A percentile compares a stretch with the other conserved stretches of the same genome.
Conservation (phyloP, 2,797 vertebrate species). For the Pangasius sanitwongsei region DNA sequence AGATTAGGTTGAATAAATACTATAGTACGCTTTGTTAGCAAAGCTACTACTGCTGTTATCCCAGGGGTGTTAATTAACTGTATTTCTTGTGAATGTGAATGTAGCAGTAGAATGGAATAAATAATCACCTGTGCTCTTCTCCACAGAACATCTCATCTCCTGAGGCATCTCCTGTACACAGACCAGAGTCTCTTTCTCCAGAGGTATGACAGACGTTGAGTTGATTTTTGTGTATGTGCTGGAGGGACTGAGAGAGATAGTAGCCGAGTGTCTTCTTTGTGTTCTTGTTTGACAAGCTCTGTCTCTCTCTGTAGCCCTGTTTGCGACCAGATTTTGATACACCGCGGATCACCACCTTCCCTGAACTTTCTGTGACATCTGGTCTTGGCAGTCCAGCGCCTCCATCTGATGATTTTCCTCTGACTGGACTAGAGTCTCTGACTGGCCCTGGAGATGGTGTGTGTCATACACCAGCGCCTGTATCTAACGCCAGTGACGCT, state of each 20-base stretch:
- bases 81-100: background rate
- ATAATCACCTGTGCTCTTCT: slow-evolving; percentile 48
- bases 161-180: slow-evolving; percentile 89
- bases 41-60: background rate
- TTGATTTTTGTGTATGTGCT: background rate
- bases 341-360: slow-evolving; percentile 73
- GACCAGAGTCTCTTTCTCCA: slow-evolving; percentile 91
- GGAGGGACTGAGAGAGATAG: background rate
- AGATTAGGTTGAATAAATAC: background rate
- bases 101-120: background rate
- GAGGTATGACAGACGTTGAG: slow-evolving; percentile 77
- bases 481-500: slow-evolving; percentile 77
- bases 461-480: slow-evolving; percentile 68
- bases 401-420: slow-evolving; percentile 78
- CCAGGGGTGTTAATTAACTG: background rate
- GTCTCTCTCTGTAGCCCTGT: slow-evolving; percentile 76
- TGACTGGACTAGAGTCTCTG: slow-evolving; percentile 63
- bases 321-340: slow-evolving; percentile 84
- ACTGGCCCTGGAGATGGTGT: slow-evolving; percentile 59
- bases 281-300: slow-evolving; percentile 5
- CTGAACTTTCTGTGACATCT: slow-evolving; percentile 81
- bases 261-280: background rate
- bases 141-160: slow-evolving; percentile 96
- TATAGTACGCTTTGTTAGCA: background rate
- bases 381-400: slow-evolving; percentile 82